These are phyloP conservation scores for Porites divaricata DNA, from an alignment of 92 coral and sea anemone species.

Conservation along the genomic window DNA sequence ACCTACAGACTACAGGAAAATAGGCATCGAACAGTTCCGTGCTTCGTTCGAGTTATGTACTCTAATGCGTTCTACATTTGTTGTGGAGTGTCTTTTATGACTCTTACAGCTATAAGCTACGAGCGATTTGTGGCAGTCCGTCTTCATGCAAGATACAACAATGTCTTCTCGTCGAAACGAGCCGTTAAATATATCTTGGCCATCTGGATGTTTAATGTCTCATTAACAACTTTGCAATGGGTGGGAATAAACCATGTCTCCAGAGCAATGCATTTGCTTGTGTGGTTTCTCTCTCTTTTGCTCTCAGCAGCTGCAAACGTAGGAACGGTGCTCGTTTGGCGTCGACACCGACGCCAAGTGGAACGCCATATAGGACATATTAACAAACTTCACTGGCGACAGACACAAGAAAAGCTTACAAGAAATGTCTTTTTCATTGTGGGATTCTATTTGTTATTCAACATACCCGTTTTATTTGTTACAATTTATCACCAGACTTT, in stretches of 20 bases:
- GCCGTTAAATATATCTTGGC: conserved; percentile 37
- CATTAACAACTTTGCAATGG: conserved; percentile 70
- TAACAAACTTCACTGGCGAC: not conserved
- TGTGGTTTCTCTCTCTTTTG: conserved; percentile 65
- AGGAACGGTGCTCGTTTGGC: conserved; percentile 42
- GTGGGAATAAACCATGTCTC: conserved; percentile 51
- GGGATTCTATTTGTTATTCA: conserved; percentile 50
- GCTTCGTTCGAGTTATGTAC: conserved; percentile 56
- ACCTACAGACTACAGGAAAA: conserved; percentile 26
- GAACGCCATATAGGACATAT: not conserved
- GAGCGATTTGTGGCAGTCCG: conserved; percentile 80
- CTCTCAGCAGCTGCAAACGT: conserved; percentile 40
- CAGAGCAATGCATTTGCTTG: conserved; percentile 54
- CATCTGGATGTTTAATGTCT: conserved; percentile 66
- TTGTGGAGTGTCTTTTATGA: conserved; percentile 84
- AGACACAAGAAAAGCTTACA: conserved; percentile 51
- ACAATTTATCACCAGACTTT: conserved; percentile 57
- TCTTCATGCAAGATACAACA: conserved; percentile 61
- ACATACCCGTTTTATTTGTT: conserved; percentile 65
- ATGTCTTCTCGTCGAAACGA: conserved; percentile 46
- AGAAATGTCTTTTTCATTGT: conserved; percentile 54
- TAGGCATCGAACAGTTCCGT: conserved; percentile 52
- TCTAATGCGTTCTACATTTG: conserved; percentile 75
- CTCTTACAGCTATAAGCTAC: conserved; percentile 78
- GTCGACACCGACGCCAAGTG: conserved; percentile 30